Evolutionary conservation across 37 sponge, comb jelly and placozoan species (phyloP).

Genomic region (Aplysina aerophoba): DNA sequence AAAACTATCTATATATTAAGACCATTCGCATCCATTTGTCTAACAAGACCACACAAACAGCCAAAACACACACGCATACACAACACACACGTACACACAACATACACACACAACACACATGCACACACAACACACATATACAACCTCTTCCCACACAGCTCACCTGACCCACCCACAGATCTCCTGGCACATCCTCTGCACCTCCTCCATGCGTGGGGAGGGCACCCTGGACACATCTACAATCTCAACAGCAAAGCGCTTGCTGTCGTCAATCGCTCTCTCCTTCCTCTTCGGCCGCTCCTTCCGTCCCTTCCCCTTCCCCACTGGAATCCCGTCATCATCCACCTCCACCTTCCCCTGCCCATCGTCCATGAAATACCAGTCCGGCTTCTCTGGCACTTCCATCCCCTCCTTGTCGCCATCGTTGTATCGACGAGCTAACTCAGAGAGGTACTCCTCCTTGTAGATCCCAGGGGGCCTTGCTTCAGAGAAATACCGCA

Average conservation of each 20-base stretch:
- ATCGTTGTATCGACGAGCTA: conserved; percentile 40
- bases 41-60: too few species aligned
- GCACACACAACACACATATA: neutral
- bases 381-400: conserved; percentile 58
- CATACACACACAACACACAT: neutral
- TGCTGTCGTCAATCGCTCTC: neutral
- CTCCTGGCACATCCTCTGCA: conserved; percentile 73
- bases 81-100: too few species aligned
- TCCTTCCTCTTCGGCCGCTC: conserved; percentile 1
- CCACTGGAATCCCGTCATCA: conserved; percentile 10
- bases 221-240: conserved; percentile 41
- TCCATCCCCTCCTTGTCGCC: conserved; percentile 37
- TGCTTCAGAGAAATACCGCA: conserved; percentile 53
- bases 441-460: conserved; percentile 54
- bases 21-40: too few species aligned
- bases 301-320: neutral
- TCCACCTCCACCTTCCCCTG: conserved; percentile 2
- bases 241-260: conserved; percentile 53
- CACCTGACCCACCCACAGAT: conserved; percentile 73
- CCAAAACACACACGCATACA: too few species aligned
- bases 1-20: too few species aligned
- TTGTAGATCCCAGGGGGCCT: conserved; percentile 63
- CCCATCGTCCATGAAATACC: conserved; percentile 44
- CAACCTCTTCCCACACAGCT: conserved; percentile 71
- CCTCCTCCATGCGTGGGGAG: conserved; percentile 50